Conservation (phyloP, 2,113 vertebrate species). For the Psettodes erumei region DNA sequence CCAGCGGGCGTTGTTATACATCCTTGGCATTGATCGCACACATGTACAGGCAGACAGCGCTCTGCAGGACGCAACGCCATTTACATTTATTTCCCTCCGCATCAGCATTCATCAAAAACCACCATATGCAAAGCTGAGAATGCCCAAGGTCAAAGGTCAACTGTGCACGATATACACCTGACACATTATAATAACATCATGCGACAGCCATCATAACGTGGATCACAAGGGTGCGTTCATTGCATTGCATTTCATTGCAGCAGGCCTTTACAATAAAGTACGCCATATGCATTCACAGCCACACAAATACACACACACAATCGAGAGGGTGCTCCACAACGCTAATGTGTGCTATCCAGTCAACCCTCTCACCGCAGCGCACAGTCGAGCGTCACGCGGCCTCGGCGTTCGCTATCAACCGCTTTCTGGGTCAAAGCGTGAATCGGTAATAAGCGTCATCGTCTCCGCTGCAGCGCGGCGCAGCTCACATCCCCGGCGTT, state of each 20-base stretch:
- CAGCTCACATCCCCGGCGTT: background rate
- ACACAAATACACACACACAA: background rate
- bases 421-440: conserved; percentile 67
- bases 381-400: conserved; percentile 51
- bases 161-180: too few species aligned
- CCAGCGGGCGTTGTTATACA: conserved; percentile 38
- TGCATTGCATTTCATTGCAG: too few species aligned
- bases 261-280: conserved; percentile 13
- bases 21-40: conserved; percentile 25
- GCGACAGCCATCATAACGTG: background rate
- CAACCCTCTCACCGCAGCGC: conserved; percentile 27
- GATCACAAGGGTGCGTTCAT: too few species aligned
- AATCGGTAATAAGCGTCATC: conserved; percentile 49
- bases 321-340: conserved; percentile 29
- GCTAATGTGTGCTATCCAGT: conserved; percentile 42
- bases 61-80: background rate
- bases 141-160: background rate
- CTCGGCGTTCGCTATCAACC: conserved; percentile 38
- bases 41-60: background rate
- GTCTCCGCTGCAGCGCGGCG: conserved; percentile 10
- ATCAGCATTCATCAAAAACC: background rate
- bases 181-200: background rate
- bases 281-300: background rate
- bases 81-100: background rate
- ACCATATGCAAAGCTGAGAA: background rate